These are phyloP conservation scores for Paramormyrops kingsleyae DNA, from an alignment of 2,113 vertebrate species.

Conservation along the genomic window DNA sequence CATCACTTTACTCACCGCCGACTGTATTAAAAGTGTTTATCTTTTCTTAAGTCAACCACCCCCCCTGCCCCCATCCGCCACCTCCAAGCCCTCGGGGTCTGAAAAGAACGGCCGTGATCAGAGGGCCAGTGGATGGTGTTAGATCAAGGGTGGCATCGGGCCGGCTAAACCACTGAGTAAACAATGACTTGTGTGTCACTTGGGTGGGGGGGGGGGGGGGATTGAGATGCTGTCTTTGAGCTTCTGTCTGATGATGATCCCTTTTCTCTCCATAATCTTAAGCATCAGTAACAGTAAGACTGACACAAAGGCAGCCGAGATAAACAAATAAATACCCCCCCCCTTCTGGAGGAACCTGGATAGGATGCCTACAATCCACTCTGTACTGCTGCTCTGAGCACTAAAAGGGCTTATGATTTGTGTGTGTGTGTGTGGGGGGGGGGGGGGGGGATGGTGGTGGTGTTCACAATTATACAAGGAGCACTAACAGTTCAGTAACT, in stretches of 20 bases:
- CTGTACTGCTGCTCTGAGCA: not conserved
- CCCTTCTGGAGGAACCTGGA: not conserved
- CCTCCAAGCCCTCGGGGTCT: slow-evolving; percentile 51
- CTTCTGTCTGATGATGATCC: slow-evolving; percentile 1
- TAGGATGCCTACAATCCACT: not conserved
- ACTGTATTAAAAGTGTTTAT: slow-evolving; percentile 57
- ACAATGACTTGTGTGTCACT: slow-evolving; percentile 43
- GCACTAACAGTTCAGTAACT: too few relatives aligned
- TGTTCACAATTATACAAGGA: slow-evolving; percentile 4
- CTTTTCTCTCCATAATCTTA: slow-evolving; percentile 6
- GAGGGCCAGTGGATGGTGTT: not conserved
- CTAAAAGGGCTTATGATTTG: not conserved
- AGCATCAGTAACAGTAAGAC: not conserved
- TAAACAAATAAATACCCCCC: not conserved
- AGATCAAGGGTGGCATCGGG: not conserved
- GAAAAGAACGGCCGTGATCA: not conserved
- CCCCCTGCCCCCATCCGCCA: slow-evolving; percentile 28
- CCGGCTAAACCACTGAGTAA: slow-evolving; percentile 52
- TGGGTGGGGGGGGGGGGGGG: slow-evolving; percentile 36
- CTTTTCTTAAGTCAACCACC: slow-evolving; percentile 50
- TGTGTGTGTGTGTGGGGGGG: not conserved
- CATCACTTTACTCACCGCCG: slow-evolving; percentile 50
- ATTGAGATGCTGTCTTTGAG: slow-evolving; percentile 34
- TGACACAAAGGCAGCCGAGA: not conserved
- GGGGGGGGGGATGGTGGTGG: too few relatives aligned